Evolutionary conservation across 2,888 invertebrate genomes (phyloP).

Genomic region (Drosophila fungiperda): DNA sequence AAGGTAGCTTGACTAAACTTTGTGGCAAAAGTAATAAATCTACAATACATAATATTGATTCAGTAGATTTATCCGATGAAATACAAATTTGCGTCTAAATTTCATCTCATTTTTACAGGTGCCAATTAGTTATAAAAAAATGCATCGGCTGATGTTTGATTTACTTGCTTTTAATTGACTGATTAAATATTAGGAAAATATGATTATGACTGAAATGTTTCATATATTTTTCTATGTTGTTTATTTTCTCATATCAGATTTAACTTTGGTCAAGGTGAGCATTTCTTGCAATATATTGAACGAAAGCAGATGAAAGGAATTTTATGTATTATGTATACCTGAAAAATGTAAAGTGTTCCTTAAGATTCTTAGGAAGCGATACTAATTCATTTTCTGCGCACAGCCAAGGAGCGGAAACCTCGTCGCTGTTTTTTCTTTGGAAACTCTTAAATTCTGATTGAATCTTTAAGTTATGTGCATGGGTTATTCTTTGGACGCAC

Average conservation of each 20-base stretch:
- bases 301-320: no score
- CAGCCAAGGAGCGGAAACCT: background rate
- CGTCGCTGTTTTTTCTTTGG: background rate
- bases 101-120: background rate
- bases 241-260: background rate
- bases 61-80: background rate
- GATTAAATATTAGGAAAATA: background rate
- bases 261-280: background rate
- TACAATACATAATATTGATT: background rate
- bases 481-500: conserved; percentile 28
- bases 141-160: no score
- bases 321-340: background rate
- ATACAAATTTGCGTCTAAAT: no score
- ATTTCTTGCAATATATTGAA: background rate
- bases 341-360: background rate
- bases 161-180: background rate
- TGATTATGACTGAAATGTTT: background rate
- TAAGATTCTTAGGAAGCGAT: background rate
- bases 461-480: conserved; percentile 31
- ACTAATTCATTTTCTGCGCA: background rate
- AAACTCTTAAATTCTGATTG: conserved; percentile 29
- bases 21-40: background rate
- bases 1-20: background rate
- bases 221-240: background rate
- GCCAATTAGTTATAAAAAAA: background rate